Percentiles rank a stretch among this genome's conserved stretches.
Evolutionary conservation across 2,113 vertebrate genomes (phyloP).

Genomic region (Dicentrarchus labrax): DNA sequence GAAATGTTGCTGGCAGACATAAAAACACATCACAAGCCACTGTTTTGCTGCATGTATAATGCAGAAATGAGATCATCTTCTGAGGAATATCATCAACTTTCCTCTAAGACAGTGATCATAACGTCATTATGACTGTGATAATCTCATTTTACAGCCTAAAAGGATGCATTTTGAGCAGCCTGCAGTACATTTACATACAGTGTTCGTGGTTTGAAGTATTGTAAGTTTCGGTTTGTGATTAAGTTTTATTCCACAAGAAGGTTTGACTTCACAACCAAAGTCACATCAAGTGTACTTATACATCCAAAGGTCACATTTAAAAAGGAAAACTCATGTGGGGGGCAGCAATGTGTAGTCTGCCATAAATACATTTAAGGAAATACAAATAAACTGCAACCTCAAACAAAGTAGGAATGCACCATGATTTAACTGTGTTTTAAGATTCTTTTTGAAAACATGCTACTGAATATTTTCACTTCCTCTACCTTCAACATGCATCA

Average conservation of each 20-base stretch:
- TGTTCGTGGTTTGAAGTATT: background rate
- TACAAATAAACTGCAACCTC: background rate
- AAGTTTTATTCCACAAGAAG: background rate
- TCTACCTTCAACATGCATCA: background rate
- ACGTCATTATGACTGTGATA: slow-evolving; percentile 36
- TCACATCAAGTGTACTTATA: background rate
- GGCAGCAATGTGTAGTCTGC: too few species aligned
- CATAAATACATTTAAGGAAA: background rate
- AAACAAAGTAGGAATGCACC: background rate
- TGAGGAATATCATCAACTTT: slow-evolving; percentile 39
- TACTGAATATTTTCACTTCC: background rate
- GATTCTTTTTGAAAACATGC: background rate
- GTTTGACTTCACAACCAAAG: background rate
- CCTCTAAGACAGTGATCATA: slow-evolving; percentile 15
- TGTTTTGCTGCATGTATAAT: slow-evolving; percentile 40
- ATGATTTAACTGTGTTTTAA: background rate
- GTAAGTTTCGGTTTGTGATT: background rate
- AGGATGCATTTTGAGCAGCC: slow-evolving; percentile 13
- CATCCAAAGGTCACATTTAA: background rate
- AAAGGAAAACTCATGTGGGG: slow-evolving; percentile 1
- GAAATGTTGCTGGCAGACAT: slow-evolving; percentile 57
- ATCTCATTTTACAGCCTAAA: slow-evolving; percentile 17
- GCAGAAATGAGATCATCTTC: slow-evolving; percentile 52
- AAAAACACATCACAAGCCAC: slow-evolving; percentile 41
- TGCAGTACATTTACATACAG: slow-evolving; percentile 2